A percentile compares a stretch with the other conserved stretches of the same genome.
Conservation (phyloP, 2,888 invertebrate species). For the Drosophila mercatorum region DNA sequence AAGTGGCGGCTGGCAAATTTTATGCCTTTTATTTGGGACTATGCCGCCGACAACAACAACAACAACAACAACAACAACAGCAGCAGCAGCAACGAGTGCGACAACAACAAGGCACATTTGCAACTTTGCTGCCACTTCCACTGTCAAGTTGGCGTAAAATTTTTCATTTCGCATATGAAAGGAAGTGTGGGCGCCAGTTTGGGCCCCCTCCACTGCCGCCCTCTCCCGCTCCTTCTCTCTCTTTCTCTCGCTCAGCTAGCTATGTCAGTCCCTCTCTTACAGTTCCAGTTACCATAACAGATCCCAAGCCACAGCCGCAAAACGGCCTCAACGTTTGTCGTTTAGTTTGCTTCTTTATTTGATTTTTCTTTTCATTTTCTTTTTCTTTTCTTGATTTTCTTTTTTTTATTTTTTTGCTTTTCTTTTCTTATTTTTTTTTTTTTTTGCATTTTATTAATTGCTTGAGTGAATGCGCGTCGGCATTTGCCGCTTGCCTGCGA, state of each 20-base stretch:
- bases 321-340: conserved; percentile 63
- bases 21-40: conserved; percentile 71
- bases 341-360: conserved; percentile 52
- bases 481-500: conserved; percentile 58
- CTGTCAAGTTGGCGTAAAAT: conserved; percentile 79
- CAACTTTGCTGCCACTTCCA: conserved; percentile 76
- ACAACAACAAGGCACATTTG: conserved; percentile 68
- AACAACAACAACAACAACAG: conserved; percentile 50
- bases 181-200: conserved; percentile 75
- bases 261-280: neutral
- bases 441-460: conserved; percentile 75
- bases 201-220: neutral
- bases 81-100: conserved; percentile 32
- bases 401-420: conserved; percentile 9
- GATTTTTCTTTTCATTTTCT: conserved; percentile 18
- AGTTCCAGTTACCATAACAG: conserved; percentile 32
- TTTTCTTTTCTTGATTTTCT: conserved; percentile 7
- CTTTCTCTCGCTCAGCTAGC: neutral
- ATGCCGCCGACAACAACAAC: conserved; percentile 46
- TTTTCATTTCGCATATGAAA: conserved; percentile 79
- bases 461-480: conserved; percentile 73
- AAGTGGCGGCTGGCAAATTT: conserved; percentile 65
- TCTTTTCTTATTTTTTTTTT: conserved; percentile 55
- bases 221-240: neutral
- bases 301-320: conserved; percentile 53